Evolutionary conservation across 2,797 vertebrate genomes (phyloP).

Genomic region (Rhyacichthys aspro): DNA sequence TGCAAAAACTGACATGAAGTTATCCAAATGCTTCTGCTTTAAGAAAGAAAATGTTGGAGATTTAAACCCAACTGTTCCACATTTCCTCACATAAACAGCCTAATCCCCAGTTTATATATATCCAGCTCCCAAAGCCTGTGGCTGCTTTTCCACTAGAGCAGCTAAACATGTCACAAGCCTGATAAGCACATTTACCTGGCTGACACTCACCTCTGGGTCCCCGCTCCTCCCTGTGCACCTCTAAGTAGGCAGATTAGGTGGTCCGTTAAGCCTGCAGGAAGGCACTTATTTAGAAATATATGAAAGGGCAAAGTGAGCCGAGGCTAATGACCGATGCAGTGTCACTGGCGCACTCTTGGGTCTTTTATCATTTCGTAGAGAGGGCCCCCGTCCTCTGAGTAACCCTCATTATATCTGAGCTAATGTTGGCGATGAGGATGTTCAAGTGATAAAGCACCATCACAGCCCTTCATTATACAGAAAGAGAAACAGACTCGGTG

Average conservation of each 20-base stretch:
- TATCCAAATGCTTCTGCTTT: conserved; percentile 12
- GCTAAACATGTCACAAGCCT: conserved; percentile 59
- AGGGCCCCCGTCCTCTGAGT: conserved; percentile 77
- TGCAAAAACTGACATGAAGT: background rate
- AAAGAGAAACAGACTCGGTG: conserved; percentile 76
- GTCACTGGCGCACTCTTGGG: conserved; percentile 69
- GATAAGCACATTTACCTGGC: conserved; percentile 69
- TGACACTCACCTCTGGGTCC: conserved; percentile 65
- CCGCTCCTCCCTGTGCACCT: conserved; percentile 43
- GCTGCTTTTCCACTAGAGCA: conserved; percentile 47
- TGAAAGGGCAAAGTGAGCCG: conserved; percentile 78
- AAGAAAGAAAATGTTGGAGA: conserved; percentile 5
- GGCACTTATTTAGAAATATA: conserved; percentile 80
- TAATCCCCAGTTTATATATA: conserved; percentile 46
- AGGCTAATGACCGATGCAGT: conserved; percentile 78
- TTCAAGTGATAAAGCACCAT: conserved; percentile 78
- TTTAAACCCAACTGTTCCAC: conserved; percentile 28
- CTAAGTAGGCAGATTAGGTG: conserved; percentile 81
- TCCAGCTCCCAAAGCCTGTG: conserved; percentile 30
- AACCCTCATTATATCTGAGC: conserved; percentile 82
- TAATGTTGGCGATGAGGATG: conserved; percentile 81
- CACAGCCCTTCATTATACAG: conserved; percentile 75
- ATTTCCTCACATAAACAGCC: conserved; percentile 38
- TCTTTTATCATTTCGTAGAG: conserved; percentile 76
- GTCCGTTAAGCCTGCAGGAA: conserved; percentile 75